Evolutionary conservation across 2,888 invertebrate species (phyloP).

Genomic region (Phengaris alcon): DNA sequence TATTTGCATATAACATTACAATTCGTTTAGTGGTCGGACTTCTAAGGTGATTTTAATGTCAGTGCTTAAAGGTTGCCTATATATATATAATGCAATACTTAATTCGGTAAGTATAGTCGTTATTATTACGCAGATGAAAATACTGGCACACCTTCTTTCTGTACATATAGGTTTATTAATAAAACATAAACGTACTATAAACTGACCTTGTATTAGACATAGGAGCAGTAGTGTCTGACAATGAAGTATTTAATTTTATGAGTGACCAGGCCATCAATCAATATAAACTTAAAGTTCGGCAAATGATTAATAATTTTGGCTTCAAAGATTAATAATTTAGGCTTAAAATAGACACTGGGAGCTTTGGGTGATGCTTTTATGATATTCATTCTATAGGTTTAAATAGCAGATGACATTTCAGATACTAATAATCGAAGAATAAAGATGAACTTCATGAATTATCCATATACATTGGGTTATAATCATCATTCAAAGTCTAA

Average conservation of each 20-base stretch:
- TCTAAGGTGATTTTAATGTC: not conserved
- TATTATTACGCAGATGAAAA: not conserved
- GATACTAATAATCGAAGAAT: not conserved
- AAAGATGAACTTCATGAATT: conserved; percentile 10
- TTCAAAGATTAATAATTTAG: not conserved
- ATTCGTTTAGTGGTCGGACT: not conserved
- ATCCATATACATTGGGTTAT: not conserved
- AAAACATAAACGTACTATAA: not conserved
- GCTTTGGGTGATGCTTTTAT: not conserved
- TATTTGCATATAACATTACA: not conserved
- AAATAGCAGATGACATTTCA: not conserved
- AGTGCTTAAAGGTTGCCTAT: not conserved
- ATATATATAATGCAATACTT: not conserved
- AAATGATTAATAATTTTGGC: conserved; percentile 4
- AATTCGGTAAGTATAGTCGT: not conserved
- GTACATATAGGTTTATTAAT: not conserved
- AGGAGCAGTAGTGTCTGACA: not conserved
- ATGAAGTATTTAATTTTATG: conserved; percentile 2
- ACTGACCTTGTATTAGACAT: conserved; percentile 3
- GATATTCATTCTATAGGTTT: not conserved
- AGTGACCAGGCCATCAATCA: conserved; percentile 1
- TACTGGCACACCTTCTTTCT: not conserved
- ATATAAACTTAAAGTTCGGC: not conserved
- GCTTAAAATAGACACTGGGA: not conserved
- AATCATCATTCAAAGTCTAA: not conserved